Evolutionary conservation across 2,888 invertebrate genomes (phyloP).

Genomic region (Coronaproctus castanopsis): DNA sequence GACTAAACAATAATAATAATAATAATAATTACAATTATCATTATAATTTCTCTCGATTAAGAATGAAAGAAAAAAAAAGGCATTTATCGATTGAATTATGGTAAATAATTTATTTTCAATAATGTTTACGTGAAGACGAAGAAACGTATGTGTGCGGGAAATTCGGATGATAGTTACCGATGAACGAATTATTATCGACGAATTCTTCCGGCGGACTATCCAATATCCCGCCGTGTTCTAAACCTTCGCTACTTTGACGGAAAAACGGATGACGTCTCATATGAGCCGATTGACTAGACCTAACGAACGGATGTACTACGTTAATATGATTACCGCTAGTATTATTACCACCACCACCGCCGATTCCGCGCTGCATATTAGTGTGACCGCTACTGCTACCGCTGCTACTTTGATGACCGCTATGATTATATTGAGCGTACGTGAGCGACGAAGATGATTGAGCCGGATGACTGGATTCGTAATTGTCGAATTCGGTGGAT

Average conservation of each 20-base stretch:
- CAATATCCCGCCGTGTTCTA: constrained; percentile 14
- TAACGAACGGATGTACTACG: no score
- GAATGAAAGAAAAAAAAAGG: no score
- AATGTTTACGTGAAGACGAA: not conserved
- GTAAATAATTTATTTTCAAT: no score
- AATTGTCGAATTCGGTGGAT: constrained; percentile 16
- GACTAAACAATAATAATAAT: no score
- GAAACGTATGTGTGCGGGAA: constrained; percentile 10
- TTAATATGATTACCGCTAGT: no score
- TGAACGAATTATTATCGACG: constrained; percentile 22
- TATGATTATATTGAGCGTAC: no score
- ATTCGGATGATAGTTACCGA: constrained; percentile 6
- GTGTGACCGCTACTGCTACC: not conserved
- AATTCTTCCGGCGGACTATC: constrained; percentile 26
- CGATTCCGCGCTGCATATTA: no score
- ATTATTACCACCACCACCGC: no score
- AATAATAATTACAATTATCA: no score
- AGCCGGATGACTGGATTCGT: constrained; percentile 10
- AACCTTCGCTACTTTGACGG: constrained; percentile 10
- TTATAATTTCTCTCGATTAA: no score
- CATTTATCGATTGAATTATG: no score
- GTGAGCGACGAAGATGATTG: constrained; percentile 1
- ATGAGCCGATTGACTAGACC: no score
- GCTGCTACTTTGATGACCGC: not conserved
- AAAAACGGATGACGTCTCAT: constrained; percentile 5